Evolutionary conservation across 2,113 vertebrate species (phyloP).

Genomic region (Forbesichthys agassizii): DNA sequence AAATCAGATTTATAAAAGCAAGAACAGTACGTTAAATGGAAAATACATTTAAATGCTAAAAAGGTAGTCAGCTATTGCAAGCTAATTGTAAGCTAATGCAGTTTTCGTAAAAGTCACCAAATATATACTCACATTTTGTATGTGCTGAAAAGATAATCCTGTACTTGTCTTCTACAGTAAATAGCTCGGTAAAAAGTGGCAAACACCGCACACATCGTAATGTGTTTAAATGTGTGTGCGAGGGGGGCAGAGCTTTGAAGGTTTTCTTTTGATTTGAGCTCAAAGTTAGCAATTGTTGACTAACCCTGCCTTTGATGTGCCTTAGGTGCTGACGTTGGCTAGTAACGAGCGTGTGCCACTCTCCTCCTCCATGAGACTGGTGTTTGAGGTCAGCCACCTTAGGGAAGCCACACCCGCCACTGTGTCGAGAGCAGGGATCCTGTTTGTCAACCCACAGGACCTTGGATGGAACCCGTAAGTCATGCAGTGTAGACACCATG

Average conservation of each 20-base stretch:
- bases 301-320: background rate
- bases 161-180: too few relatives aligned
- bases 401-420: conserved; percentile 73
- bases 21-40: too few relatives aligned
- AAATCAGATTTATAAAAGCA: too few relatives aligned
- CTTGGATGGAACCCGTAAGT: conserved; percentile 80
- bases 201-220: too few relatives aligned
- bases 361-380: conserved; percentile 71
- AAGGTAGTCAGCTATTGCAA: too few relatives aligned
- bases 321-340: conserved; percentile 75
- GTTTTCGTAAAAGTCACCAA: too few relatives aligned
- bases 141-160: too few relatives aligned
- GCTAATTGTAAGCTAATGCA: too few relatives aligned
- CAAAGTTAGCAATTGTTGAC: conserved; percentile 20
- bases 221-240: too few relatives aligned
- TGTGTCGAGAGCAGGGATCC: conserved; percentile 74
- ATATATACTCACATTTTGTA: too few relatives aligned
- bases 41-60: too few relatives aligned
- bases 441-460: conserved; percentile 76
- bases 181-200: too few relatives aligned
- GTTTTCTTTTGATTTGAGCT: conserved; percentile 4
- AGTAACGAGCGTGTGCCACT: conserved; percentile 77
- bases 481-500: background rate
- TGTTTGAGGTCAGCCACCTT: conserved; percentile 80
- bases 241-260: conserved; percentile 2